A percentile compares a stretch with the other conserved stretches of the same genome.
Conservation (phyloP, 2,113 vertebrate species). For the Ciconia boyciana region DNA sequence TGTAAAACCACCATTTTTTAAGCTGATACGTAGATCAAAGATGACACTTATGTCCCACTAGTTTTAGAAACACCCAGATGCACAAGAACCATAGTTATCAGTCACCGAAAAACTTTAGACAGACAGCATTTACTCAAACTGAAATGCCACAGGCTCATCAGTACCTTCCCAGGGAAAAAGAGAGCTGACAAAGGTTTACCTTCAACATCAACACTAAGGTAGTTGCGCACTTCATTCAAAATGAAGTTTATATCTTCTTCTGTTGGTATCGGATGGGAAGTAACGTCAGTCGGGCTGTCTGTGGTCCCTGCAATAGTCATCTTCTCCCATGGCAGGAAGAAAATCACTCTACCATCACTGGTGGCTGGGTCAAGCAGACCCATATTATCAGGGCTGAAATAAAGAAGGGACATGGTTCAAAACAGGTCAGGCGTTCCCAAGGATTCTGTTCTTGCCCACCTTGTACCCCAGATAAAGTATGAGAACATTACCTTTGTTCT, state of each 20-base stretch:
- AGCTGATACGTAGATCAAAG: rapidly evolving
- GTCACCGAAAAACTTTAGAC: rapidly evolving
- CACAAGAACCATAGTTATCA: rapidly evolving
- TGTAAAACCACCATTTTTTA: not conserved
- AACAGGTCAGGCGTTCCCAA: not conserved
- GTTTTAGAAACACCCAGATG: rapidly evolving
- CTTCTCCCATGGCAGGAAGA: slow-evolving; percentile 98
- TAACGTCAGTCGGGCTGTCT: slow-evolving; percentile 86
- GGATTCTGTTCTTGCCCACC: not conserved
- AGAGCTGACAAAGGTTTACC: slow-evolving; percentile 65
- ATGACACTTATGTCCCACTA: rapidly evolving
- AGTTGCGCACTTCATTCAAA: slow-evolving; percentile 91
- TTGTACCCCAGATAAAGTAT: rapidly evolving
- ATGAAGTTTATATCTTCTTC: slow-evolving; percentile 91
- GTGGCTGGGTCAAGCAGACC: slow-evolving; percentile 95
- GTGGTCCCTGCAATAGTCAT: slow-evolving; percentile 98
- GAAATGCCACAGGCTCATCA: rapidly evolving
- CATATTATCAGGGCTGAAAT: slow-evolving; percentile 92
- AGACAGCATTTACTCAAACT: not conserved
- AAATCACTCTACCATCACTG: slow-evolving; percentile 95
- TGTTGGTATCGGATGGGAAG: slow-evolving; percentile 86
- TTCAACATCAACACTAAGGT: slow-evolving; percentile 90
- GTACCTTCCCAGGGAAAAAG: not conserved
- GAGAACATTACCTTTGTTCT: rapidly evolving
- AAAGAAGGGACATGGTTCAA: not conserved